These are phyloP conservation scores for Triplophysa bombifrons DNA, from an alignment of 2,797 vertebrate genomes.

Conservation along the genomic window DNA sequence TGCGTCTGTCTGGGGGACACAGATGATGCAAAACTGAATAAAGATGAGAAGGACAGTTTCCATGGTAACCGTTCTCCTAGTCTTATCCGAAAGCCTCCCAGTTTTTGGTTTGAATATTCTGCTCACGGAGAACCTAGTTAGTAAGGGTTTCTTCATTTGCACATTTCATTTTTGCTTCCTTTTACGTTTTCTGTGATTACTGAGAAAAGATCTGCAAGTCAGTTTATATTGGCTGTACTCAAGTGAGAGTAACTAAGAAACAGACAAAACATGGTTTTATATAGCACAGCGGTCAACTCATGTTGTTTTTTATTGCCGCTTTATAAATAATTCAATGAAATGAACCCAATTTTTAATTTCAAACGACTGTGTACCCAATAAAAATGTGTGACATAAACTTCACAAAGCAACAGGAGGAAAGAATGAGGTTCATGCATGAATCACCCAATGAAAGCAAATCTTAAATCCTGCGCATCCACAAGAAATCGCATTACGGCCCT, in stretches of 20 bases:
- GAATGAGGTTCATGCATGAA: neutral
- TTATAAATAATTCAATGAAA: too few species aligned
- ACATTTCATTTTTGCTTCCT: neutral
- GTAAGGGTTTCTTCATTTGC: neutral
- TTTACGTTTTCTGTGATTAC: neutral
- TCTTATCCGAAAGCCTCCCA: constrained; percentile 27
- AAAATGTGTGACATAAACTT: neutral
- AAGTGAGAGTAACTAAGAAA: too few species aligned
- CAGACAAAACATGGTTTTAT: too few species aligned
- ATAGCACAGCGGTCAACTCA: too few species aligned
- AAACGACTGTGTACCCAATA: neutral
- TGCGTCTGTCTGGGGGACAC: constrained; percentile 41
- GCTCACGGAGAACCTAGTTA: constrained; percentile 13
- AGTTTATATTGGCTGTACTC: neutral
- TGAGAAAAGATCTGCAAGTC: too few species aligned
- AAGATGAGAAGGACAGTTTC: constrained; percentile 51
- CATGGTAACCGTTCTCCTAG: constrained; percentile 55
- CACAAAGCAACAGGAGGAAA: too few species aligned
- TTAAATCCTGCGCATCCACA: neutral
- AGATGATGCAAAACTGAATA: constrained; percentile 46
- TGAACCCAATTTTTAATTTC: too few species aligned
- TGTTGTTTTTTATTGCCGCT: too few species aligned
- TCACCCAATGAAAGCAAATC: too few species aligned
- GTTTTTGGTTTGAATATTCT: neutral
- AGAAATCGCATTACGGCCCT: neutral